phyloP scores from a whole-genome alignment of 2,113 vertebrate species.

The Colinus virginianus region DNA sequence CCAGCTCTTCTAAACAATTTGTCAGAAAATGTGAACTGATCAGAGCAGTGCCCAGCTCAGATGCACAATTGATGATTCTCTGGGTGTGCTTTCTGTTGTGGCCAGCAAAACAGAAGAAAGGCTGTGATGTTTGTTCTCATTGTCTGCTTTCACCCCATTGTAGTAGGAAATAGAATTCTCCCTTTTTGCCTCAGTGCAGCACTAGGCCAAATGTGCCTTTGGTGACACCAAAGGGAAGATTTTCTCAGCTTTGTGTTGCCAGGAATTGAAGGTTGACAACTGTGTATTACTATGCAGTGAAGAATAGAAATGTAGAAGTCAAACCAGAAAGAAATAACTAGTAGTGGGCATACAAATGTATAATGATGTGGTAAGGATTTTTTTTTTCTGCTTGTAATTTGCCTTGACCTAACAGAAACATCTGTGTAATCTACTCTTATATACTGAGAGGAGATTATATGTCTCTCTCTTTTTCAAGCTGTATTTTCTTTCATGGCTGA shows the following conservation, averaged over 20 bases:
- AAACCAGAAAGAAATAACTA: not conserved
- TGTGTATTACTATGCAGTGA: not conserved
- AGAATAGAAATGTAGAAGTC: not conserved
- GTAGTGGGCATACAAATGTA: not conserved
- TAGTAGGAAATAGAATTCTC: not conserved
- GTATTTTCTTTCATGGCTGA: constrained; percentile 35
- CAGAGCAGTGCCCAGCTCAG: not conserved
- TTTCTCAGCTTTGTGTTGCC: not conserved
- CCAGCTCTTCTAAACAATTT: not conserved
- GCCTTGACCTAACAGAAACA: constrained; percentile 5
- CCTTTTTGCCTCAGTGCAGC: not conserved
- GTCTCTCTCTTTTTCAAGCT: not conserved
- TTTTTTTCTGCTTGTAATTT: not conserved
- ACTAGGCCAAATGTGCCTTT: not conserved
- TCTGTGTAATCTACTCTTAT: not conserved
- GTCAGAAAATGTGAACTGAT: accelerated
- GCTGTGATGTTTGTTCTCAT: accelerated
- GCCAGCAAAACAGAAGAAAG: not conserved
- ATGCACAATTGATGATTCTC: not conserved
- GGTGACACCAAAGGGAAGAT: not conserved
- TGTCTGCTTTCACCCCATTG: not conserved
- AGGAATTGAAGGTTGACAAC: not conserved
- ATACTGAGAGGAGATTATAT: not conserved
- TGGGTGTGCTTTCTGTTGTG: not conserved
- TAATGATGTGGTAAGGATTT: not conserved